Evolutionary conservation across 2,797 vertebrate genomes (phyloP).

Genomic region (Malurus leucopterus): DNA sequence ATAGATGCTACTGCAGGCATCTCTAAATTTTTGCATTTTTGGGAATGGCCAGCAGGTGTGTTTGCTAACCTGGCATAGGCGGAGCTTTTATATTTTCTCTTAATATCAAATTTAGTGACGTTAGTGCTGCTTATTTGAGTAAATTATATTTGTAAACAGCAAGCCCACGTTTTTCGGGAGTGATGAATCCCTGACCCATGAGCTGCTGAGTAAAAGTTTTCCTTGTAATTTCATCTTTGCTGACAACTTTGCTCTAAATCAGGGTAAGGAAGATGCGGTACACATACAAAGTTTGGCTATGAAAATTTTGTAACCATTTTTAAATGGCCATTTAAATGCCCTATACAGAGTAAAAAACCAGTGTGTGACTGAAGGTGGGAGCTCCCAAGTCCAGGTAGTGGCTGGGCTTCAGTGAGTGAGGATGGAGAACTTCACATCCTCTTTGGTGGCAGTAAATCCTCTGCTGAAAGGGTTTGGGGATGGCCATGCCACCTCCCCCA

Average conservation of each 20-base stretch:
- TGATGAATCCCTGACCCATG: not conserved
- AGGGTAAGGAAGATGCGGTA: not conserved
- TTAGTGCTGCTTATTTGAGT: not conserved
- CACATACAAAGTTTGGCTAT: not conserved
- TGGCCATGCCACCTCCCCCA: not conserved
- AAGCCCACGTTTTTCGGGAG: not conserved
- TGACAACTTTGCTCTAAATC: not conserved
- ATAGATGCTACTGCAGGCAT: not conserved
- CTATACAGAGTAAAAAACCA: fast-evolving
- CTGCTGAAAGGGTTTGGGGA: not conserved
- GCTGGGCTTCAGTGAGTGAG: not conserved
- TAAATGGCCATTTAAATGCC: not conserved
- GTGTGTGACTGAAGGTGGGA: not conserved
- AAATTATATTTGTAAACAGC: not conserved
- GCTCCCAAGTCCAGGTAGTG: not conserved
- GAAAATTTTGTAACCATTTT: not conserved
- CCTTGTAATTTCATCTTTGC: not conserved
- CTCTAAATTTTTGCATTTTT: not conserved
- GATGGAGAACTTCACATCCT: not conserved
- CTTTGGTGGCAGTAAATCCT: not conserved
- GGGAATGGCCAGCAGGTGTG: not conserved
- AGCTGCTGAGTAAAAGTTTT: not conserved
- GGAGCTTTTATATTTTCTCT: not conserved
- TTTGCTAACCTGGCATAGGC: not conserved
- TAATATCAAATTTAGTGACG: not conserved